Evolutionary conservation across 2,797 vertebrate species (phyloP).

Genomic region (Erethizon dorsatum): DNA sequence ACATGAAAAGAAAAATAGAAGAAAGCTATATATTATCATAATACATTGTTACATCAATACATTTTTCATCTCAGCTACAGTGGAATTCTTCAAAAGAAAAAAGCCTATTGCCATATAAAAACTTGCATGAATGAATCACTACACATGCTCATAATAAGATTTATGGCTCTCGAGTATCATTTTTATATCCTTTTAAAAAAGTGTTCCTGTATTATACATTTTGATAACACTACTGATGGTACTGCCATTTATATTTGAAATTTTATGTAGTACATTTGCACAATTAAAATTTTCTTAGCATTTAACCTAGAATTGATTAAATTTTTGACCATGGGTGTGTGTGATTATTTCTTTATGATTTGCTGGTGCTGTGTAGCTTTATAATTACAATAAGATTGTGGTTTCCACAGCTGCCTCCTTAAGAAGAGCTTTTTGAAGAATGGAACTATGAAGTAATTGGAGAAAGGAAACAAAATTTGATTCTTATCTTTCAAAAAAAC

Average conservation of each 20-base stretch:
- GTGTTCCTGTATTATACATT: neutral
- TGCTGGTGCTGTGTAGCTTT: neutral
- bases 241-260: slow-evolving; percentile 60
- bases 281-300: slow-evolving; percentile 73
- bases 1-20: slow-evolving; percentile 26
- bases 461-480: slow-evolving; percentile 46
- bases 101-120: slow-evolving; percentile 17
- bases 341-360: neutral
- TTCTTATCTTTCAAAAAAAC: slow-evolving; percentile 47
- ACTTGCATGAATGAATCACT: slow-evolving; percentile 26
- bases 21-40: slow-evolving; percentile 16
- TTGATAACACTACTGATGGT: slow-evolving; percentile 32
- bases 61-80: slow-evolving; percentile 28
- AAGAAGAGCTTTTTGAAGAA: slow-evolving; percentile 36
- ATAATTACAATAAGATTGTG: neutral
- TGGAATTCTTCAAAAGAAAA: slow-evolving; percentile 39
- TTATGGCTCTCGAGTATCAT: neutral
- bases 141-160: slow-evolving; percentile 3
- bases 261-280: slow-evolving; percentile 10
- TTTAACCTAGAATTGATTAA: slow-evolving; percentile 41
- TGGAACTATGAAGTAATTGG: neutral
- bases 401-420: neutral
- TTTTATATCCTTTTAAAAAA: slow-evolving; percentile 53
- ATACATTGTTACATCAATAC: neutral
- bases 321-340: neutral